Evolutionary conservation across 2,797 vertebrate genomes (phyloP).

Genomic region (Leptodactylus fallax): DNA sequence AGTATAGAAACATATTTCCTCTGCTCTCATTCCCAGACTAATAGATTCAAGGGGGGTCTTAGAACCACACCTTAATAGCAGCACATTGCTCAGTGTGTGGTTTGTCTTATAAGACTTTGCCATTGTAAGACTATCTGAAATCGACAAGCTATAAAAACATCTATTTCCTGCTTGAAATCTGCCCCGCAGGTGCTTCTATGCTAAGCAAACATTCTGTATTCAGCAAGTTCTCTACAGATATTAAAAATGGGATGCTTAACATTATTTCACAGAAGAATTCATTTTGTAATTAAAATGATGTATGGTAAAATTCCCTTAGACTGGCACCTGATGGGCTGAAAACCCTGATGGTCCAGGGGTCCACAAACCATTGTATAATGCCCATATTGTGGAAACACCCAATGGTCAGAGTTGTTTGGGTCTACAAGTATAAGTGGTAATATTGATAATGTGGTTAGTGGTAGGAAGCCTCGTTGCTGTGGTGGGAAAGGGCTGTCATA

Average conservation of each 20-base stretch:
- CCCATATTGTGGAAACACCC: not conserved
- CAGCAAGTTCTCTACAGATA: conserved; percentile 38
- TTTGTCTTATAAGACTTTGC: conserved; percentile 39
- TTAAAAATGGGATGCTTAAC: not conserved
- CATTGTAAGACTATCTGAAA: conserved; percentile 51
- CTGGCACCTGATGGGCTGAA: too few species aligned
- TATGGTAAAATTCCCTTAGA: not conserved
- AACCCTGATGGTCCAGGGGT: not conserved
- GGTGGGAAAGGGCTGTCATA: not conserved
- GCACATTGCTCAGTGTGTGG: conserved; percentile 57
- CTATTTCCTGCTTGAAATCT: conserved; percentile 43
- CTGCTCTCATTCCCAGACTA: conserved; percentile 43
- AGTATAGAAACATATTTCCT: conserved; percentile 35
- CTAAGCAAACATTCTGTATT: conserved; percentile 36
- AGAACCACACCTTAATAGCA: conserved; percentile 54
- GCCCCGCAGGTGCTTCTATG: conserved; percentile 51
- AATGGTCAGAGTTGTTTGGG: not conserved
- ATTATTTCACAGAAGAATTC: not conserved
- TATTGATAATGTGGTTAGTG: not conserved
- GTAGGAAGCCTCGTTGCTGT: not conserved
- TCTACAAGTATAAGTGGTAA: not conserved
- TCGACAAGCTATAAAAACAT: conserved; percentile 60
- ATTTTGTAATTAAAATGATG: not conserved
- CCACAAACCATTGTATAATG: not conserved
- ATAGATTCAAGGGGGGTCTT: conserved; percentile 29